These are phyloP conservation scores for Uloborus diversus DNA, from an alignment of 1,140 invertebrate genomes.

Conservation along the genomic window DNA sequence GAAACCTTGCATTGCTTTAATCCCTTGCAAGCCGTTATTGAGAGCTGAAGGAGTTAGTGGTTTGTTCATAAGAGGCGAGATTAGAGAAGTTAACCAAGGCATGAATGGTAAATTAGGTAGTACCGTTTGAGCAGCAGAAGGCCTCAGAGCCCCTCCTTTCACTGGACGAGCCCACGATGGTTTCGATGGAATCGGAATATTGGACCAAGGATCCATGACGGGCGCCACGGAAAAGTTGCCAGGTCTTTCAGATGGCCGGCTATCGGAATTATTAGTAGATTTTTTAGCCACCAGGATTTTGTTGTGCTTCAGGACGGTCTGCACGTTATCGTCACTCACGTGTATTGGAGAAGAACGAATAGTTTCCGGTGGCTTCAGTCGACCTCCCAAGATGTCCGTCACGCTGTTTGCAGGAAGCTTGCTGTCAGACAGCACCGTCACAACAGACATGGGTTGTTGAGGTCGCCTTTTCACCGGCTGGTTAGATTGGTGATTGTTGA, in stretches of 20 bases:
- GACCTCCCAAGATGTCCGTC: slow-evolving; percentile 39
- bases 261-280: neutral
- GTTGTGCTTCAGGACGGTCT: slow-evolving; percentile 36
- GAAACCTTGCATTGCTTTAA: slow-evolving; percentile 54
- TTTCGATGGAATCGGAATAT: slow-evolving; percentile 41
- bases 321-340: slow-evolving; percentile 17
- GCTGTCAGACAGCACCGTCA: neutral
- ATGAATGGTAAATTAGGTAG: slow-evolving; percentile 49
- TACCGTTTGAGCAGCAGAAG: slow-evolving; percentile 21
- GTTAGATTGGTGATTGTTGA: slow-evolving; percentile 37
- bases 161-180: slow-evolving; percentile 33
- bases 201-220: slow-evolving; percentile 46
- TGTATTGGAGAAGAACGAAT: slow-evolving; percentile 30
- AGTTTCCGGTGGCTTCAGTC: slow-evolving; percentile 31
- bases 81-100: slow-evolving; percentile 42
- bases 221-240: slow-evolving; percentile 44
- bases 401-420: neutral
- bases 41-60: slow-evolving; percentile 32
- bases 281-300: slow-evolving; percentile 44
- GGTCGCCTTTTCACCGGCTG: neutral
- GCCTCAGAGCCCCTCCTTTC: slow-evolving; percentile 2
- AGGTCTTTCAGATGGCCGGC: neutral
- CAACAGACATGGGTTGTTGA: slow-evolving; percentile 5
- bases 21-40: slow-evolving; percentile 54
- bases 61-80: slow-evolving; percentile 35